Evolutionary conservation across 1,140 invertebrate genomes (phyloP), one percentile per base, ranked within the genome.

Genomic region (Pentalonia nigronervosa): DNA sequence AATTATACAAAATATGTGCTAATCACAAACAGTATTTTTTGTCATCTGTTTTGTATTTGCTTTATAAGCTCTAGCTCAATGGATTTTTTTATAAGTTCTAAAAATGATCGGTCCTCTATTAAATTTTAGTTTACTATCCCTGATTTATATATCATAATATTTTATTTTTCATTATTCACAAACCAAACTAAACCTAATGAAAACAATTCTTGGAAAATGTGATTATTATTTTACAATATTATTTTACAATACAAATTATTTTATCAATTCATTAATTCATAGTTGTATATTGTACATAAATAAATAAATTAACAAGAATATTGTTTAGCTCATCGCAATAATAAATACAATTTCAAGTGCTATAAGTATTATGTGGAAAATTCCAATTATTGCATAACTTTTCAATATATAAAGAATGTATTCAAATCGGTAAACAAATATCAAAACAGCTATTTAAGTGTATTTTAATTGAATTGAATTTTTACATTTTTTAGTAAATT

Each of bases 321-420:
- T 50, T 50, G 48, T 50, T 50, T 50, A 50, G 48, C 48, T 50
- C 48, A 56, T 56, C 25, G 4, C 9, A 60, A 30, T 60, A 9
- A 9, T 60, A 60, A 60, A 60, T 60, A 30, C 30, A 67, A 11
- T 67, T 67, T n/a, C 60, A 67, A 14, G 11, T 30, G 1, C 9
- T 30, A 14, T 30, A 67, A 41, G 4, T 4, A 14, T n/a, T 11
- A 0, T 14, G 11, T n/a, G 0, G 11, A n/a, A 14, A 14, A 4
- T 14, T 67, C 30, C 9, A 14, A n/a, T n/a, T 30, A 67, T 11
- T 67, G 60, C 3, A n/a, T n/a, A 4, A 67, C 60, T 67, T n/a
- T 11, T 67, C 4, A 67, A 14, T 30, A 30, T 0, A n/a, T 14
- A 67, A 67, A 4, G 0, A 67, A n/a, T 30, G 30, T 60, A 60